Base-by-base conservation (phyloP, 2,888 invertebrate genomes). In the Syrista parreyssii region DNA sequence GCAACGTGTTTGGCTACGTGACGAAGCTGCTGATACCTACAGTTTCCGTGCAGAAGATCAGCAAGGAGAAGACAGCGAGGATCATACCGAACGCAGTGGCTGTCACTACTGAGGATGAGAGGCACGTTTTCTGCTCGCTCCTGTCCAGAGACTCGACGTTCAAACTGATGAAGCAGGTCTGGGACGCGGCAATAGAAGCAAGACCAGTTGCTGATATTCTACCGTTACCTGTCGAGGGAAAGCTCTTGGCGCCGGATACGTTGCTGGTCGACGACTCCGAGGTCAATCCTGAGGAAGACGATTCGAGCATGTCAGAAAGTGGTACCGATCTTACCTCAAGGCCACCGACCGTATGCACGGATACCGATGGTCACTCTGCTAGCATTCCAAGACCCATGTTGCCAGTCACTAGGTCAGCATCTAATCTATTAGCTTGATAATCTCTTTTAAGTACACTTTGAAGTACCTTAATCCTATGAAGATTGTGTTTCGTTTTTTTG, bases 11-110 rank as follows among this genome's bases (percentile, higher is more conserved):
- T 91, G 98, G 98, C 88, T 97, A 97, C 92, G 97, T 98, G 84
- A 97, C 98, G 88, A 97, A 97, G 97, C 93, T 98, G 85, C 93
- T 98, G 87, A 98, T 98, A 89, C 98, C 98, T 73, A 96, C 97
- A 84, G 93, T 94, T 78, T 95, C 96, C 79, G 98, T 98, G 78
- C 94, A 96, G 76, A 95, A 96, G 90, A 97, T 98, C 88, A 97
- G 96, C 71, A 97, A 98, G 90, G 98, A 98, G 92, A 97, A 97
- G 92, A 98, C 98, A 79, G 98, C 98, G 1, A 94, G 96, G 84
- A 97, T 98, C 84, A 97, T 98, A 87, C 98, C 98, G 75, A 98
- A 98, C 92, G 98, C 98, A 23, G 97, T 98, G 79, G 98, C 97
- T 36, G 95, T 97, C 68, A 94, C 94, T 79, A 98, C 98, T n/a